Conservation (phyloP, 2,888 invertebrate species). For the Tenthredo distinguenda region DNA sequence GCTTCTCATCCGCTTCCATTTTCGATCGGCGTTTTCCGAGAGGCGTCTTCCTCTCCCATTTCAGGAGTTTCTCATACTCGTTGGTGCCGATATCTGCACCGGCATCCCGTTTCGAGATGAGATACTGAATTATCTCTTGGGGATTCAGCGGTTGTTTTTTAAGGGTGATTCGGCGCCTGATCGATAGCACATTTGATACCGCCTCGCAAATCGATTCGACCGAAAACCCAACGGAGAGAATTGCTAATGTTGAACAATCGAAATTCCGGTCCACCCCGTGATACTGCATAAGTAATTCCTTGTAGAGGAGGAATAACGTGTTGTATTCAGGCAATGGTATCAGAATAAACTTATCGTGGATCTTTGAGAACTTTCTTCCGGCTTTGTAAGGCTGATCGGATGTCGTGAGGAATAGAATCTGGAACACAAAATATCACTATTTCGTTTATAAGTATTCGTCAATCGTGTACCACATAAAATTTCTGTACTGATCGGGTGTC, state of each 20-base stretch:
- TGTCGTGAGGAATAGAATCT: conserved; percentile 84
- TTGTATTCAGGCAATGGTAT: conserved; percentile 82
- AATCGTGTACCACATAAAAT: background rate
- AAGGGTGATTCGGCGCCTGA: conserved; percentile 80
- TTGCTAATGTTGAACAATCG: conserved; percentile 81
- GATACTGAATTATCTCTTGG: conserved; percentile 79
- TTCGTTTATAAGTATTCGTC: background rate
- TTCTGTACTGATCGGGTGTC: background rate
- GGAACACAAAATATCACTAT: conserved; percentile 54
- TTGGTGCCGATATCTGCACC: conserved; percentile 62
- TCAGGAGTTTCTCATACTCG: conserved; percentile 58
- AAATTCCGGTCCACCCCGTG: conserved; percentile 82
- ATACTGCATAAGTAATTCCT: conserved; percentile 81
- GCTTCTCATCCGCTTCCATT: conserved; percentile 54
- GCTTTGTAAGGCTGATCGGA: conserved; percentile 82
- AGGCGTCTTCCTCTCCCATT: conserved; percentile 64
- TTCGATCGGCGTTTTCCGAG: conserved; percentile 60
- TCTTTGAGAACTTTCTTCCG: conserved; percentile 78
- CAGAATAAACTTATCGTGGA: conserved; percentile 81
- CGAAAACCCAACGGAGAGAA: conserved; percentile 80
- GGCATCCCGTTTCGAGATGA: conserved; percentile 70
- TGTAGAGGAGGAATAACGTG: conserved; percentile 81
- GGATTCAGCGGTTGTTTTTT: conserved; percentile 80
- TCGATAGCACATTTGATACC: conserved; percentile 77
- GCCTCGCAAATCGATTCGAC: conserved; percentile 79